Base-by-base conservation (phyloP, 1,140 invertebrate genomes). In the Drosophila seguyi region DNA sequence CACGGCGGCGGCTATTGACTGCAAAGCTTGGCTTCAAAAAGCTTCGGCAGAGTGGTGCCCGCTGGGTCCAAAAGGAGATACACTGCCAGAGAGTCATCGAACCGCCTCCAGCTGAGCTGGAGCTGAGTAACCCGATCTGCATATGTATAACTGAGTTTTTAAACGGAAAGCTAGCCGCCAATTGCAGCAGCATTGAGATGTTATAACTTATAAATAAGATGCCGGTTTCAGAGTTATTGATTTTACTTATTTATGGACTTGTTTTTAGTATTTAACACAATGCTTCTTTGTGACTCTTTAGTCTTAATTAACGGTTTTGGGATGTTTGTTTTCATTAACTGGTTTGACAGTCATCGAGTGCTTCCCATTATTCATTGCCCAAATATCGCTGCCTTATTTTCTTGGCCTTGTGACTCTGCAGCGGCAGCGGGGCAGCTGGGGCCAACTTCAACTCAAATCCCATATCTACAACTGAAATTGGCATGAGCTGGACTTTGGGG, bases 241-340 rank as follows among this genome's bases (percentile, higher is more conserved):
- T 71, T 71, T 68, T 38, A 31, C 45, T 68, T 38, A 45, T 68
- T 68, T 31, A 31, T 44, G 1, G 44, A 68, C 67, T 47, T 45
- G 62, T 67, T 67, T 69, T 38, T 18, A 36, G 16, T 67, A 44
- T 67, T 53, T 53, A 38, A 53, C 47, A 38, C 61, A 69, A 53
- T 45, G 47, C 36, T 29, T 36, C n/a, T 22, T 42, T n/a, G 39
- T 13, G 62, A 38, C 31, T 53, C n/a, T 36, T 67, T 18, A 61
- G 57, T 29, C 29, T 36, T 25, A 66, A 29, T 38, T 66, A 66
- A 61, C 56, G 58, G 42, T 36, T 62, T 67, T 38, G 18, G 18
- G 8, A 48, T 48, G 44, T 67, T 62, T 61, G 63, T 18, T 61
- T 62, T 62, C 34, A 31, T 38, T 62, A 62, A 67, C 63, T 62